These are phyloP conservation scores for Pachyseris speciosa DNA, from an alignment of 64 coral and sea anemone genomes.

Conservation along the genomic window DNA sequence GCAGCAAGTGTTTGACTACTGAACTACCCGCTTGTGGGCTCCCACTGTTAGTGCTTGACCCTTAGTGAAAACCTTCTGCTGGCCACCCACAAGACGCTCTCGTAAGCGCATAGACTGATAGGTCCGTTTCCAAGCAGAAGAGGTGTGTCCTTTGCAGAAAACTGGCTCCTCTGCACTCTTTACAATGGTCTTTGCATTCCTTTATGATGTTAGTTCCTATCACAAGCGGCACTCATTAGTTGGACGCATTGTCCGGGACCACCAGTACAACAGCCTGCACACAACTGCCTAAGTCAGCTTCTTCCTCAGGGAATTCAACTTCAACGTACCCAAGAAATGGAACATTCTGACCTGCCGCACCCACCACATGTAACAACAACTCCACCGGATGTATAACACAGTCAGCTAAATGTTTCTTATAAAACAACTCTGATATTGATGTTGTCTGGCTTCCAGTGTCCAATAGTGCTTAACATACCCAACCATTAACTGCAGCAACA, in stretches of 20 bases:
- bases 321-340: slow-evolving; percentile 61
- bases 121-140: slow-evolving; percentile 53
- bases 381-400: slow-evolving; percentile 47
- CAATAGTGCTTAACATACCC: slow-evolving; percentile 21
- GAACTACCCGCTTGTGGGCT: slow-evolving; percentile 40
- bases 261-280: slow-evolving; percentile 10
- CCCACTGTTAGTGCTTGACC: slow-evolving; percentile 20
- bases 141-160: slow-evolving; percentile 56
- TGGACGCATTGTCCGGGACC: slow-evolving; percentile 63
- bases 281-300: slow-evolving; percentile 18
- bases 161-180: neutral
- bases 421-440: slow-evolving; percentile 56
- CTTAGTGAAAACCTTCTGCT: neutral
- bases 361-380: slow-evolving; percentile 38
- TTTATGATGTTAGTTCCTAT: slow-evolving; percentile 63
- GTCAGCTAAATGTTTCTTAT: slow-evolving; percentile 38
- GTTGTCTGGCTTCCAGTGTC: slow-evolving; percentile 57
- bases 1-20: slow-evolving; percentile 34
- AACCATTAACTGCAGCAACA: slow-evolving; percentile 42
- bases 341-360: slow-evolving; percentile 64
- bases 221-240: slow-evolving; percentile 16
- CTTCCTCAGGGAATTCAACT: slow-evolving; percentile 47
- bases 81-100: slow-evolving; percentile 43
- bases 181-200: slow-evolving; percentile 21
- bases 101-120: slow-evolving; percentile 42